Evolutionary conservation across 2,888 invertebrate species (phyloP).

Genomic region (Petrolisthes cinctipes): DNA sequence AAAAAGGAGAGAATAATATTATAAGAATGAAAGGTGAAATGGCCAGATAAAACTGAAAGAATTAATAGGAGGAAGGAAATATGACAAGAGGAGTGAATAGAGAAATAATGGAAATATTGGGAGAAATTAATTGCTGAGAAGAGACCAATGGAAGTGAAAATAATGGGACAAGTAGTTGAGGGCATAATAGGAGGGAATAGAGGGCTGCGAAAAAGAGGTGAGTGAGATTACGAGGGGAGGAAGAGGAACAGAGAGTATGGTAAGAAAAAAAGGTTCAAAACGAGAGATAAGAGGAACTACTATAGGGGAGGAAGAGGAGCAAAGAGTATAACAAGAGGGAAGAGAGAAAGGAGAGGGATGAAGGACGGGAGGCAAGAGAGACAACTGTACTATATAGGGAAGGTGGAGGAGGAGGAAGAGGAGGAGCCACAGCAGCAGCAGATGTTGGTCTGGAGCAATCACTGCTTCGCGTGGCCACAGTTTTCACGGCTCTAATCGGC

Average conservation of each 20-base stretch:
- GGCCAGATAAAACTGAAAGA: not conserved
- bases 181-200: not conserved
- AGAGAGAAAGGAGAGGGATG: not conserved
- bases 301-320: not conserved
- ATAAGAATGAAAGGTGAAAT: too few relatives aligned
- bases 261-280: not conserved
- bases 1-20: too few relatives aligned
- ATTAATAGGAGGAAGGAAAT: not conserved
- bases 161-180: not conserved
- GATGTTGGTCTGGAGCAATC: not conserved
- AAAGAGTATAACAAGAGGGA: not conserved
- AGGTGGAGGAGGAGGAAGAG: not conserved
- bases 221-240: not conserved
- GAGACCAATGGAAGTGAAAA: not conserved
- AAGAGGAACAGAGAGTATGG: not conserved
- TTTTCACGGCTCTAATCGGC: not conserved
- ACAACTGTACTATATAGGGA: not conserved
- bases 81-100: not conserved
- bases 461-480: not conserved
- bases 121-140: too few relatives aligned
- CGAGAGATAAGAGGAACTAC: not conserved
- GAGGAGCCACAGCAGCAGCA: not conserved
- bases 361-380: not conserved
- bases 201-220: not conserved
- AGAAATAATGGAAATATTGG: not conserved